Conservation (phyloP, 2,113 vertebrate species). For the Agapornis roseicollis region DNA sequence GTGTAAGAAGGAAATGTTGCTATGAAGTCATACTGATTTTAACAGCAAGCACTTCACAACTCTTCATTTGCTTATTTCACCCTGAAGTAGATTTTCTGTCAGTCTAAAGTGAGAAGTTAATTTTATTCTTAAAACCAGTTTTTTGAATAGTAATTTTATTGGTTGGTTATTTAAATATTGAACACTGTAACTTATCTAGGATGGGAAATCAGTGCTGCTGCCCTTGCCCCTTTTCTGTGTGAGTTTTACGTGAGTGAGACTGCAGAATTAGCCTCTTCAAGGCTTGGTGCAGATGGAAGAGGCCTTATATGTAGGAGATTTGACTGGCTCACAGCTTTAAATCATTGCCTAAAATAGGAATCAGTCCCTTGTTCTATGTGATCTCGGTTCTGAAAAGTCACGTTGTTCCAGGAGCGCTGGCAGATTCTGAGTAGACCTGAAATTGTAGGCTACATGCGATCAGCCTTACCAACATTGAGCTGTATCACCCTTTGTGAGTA, state of each 20-base stretch:
- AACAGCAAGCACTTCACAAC: not conserved
- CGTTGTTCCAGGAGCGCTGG: not conserved
- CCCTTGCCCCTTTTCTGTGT: not conserved
- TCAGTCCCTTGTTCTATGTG: not conserved
- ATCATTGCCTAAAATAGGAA: slow-evolving; percentile 6
- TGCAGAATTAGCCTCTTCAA: not conserved
- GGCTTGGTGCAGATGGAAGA: not conserved
- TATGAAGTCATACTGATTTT: slow-evolving; percentile 11
- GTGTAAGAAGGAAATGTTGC: not conserved
- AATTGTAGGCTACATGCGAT: not conserved
- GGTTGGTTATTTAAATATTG: not conserved
- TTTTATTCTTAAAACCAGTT: not conserved
- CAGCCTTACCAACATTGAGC: not conserved
- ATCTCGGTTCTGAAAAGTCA: not conserved
- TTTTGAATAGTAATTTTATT: not conserved
- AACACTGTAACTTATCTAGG: not conserved
- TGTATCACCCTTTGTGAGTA: not conserved
- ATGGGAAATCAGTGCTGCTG: not conserved
- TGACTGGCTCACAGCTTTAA: not conserved
- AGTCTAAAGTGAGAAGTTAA: not conserved
- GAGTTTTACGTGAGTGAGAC: slow-evolving; percentile 8
- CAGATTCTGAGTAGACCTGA: not conserved
- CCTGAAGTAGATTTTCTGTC: not conserved
- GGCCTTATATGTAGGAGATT: not conserved
- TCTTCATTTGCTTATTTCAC: not conserved